phyloP scores from a whole-genome alignment of 2,797 vertebrate species.

The Onychomys arenicola region DNA sequence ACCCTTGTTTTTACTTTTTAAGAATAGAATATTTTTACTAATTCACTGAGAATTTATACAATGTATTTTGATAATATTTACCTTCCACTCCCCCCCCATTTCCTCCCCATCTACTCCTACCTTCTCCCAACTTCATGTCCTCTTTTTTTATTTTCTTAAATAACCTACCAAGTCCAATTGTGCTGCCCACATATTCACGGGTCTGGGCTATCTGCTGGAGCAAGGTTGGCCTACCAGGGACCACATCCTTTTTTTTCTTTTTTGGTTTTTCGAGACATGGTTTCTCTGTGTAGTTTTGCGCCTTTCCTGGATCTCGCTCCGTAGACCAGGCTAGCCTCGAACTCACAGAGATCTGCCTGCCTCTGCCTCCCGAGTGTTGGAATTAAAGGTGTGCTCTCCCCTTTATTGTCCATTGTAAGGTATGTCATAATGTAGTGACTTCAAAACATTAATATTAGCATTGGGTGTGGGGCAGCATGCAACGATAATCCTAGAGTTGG shows the following conservation, averaged over 20 bases:
- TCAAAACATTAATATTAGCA: not conserved
- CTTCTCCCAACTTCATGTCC: not conserved
- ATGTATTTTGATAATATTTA: not conserved
- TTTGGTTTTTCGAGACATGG: too few species aligned
- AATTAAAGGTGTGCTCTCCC: too few species aligned
- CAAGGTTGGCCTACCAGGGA: not conserved
- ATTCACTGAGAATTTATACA: not conserved
- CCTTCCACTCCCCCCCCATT: not conserved
- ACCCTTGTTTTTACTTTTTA: not conserved
- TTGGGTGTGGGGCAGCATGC: not conserved
- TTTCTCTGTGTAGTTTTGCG: too few species aligned
- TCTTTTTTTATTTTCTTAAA: not conserved
- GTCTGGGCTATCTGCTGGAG: not conserved
- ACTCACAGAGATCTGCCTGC: too few species aligned
- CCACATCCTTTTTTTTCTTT: too few species aligned
- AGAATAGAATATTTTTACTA: not conserved
- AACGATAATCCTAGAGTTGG: not conserved
- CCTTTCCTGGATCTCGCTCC: too few species aligned
- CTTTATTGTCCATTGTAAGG: not conserved
- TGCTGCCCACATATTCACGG: not conserved
- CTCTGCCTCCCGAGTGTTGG: too few species aligned
- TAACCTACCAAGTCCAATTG: not conserved
- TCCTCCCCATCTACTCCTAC: not conserved
- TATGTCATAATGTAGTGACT: not conserved
- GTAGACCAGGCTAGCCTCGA: too few species aligned